Percentiles rank a stretch among this genome's conserved stretches.
Conservation (phyloP, 2,888 invertebrate genomes). For the Hanleya hanleyi region DNA sequence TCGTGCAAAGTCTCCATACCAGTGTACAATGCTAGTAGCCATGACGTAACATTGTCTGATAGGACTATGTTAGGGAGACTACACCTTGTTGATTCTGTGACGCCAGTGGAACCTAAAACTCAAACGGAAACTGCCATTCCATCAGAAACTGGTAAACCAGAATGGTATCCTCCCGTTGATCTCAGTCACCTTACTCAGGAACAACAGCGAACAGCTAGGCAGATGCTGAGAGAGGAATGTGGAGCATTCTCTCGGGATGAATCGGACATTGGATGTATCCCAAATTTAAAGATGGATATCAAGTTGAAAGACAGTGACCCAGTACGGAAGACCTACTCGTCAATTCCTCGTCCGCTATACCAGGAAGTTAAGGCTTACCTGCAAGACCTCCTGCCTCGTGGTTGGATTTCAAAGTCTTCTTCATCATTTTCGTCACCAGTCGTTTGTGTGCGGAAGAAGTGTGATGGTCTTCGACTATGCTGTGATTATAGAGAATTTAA, state of each 20-base stretch:
- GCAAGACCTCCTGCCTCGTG: slow-evolving; percentile 23
- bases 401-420: slow-evolving; percentile 30
- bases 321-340: slow-evolving; percentile 31
- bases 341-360: slow-evolving; percentile 36
- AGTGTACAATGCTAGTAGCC: neutral
- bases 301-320: slow-evolving; percentile 30
- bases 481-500: slow-evolving; percentile 31
- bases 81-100: neutral
- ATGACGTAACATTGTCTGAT: neutral
- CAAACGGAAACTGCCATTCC: too few species aligned
- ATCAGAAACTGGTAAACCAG: neutral
- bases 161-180: slow-evolving; percentile 33
- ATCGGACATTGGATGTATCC: slow-evolving; percentile 35
- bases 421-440: slow-evolving; percentile 28
- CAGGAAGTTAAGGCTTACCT: slow-evolving; percentile 44
- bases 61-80: neutral
- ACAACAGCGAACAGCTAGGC: slow-evolving; percentile 18
- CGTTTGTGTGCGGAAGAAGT: slow-evolving; percentile 30
- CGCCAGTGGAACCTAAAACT: neutral
- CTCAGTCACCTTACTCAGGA: slow-evolving; percentile 9
- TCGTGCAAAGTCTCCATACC: neutral
- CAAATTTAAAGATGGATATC: slow-evolving; percentile 35
- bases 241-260: slow-evolving; percentile 31
- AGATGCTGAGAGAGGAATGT: slow-evolving; percentile 32
- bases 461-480: slow-evolving; percentile 28